Evolutionary conservation across 1,140 invertebrate species (phyloP).

Genomic region (Magallana ariakensis): DNA sequence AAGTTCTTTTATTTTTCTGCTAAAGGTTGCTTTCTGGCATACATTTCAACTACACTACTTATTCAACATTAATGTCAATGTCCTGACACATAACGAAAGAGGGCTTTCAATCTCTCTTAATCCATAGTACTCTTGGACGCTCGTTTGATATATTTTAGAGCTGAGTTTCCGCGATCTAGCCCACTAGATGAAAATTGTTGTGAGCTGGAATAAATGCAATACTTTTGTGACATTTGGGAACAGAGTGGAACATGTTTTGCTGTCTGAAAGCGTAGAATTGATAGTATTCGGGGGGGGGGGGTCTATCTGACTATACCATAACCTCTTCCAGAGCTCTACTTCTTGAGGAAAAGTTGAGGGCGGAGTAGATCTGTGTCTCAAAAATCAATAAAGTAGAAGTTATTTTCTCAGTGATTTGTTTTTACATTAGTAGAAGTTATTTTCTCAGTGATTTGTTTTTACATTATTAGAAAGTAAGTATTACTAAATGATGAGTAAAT

Average conservation of each 20-base stretch:
- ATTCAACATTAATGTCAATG: too few species aligned
- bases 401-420: too few species aligned
- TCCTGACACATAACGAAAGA: not conserved
- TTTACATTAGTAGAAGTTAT: not conserved
- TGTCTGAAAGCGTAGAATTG: not conserved
- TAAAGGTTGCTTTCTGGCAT: not conserved
- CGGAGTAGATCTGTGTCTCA: too few species aligned
- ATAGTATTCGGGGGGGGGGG: not conserved
- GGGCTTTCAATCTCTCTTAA: not conserved
- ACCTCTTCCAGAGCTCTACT: not conserved
- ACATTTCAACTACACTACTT: slow-evolving; percentile 10
- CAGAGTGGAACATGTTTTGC: not conserved
- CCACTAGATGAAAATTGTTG: not conserved
- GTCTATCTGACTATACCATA: not conserved
- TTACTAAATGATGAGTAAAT: too few species aligned
- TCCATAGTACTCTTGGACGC: slow-evolving; percentile 7
- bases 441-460: too few species aligned
- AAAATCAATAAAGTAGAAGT: too few species aligned
- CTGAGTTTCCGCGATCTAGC: not conserved
- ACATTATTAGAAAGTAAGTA: not conserved
- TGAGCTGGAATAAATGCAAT: not conserved
- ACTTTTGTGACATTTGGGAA: slow-evolving; percentile 35
- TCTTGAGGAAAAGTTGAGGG: not conserved
- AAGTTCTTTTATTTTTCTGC: not conserved
- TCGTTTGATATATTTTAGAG: not conserved